Percentiles rank a stretch among this genome's conserved stretches.
These are phyloP conservation scores for Thripadectes ignobilis DNA, from an alignment of 2,797 vertebrate genomes.

Conservation along the genomic window DNA sequence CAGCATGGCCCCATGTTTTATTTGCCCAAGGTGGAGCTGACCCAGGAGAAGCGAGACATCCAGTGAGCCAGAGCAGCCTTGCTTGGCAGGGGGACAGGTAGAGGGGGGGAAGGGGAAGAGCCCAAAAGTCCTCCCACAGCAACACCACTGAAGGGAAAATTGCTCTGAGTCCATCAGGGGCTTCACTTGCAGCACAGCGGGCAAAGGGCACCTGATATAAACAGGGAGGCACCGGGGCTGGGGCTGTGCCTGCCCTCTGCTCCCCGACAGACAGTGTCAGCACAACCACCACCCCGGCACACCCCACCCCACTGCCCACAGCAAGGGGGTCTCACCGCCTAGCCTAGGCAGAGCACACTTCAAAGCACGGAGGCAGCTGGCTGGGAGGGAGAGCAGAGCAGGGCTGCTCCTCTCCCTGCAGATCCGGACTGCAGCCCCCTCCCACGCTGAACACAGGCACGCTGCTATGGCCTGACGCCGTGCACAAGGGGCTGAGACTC, in stretches of 20 bases:
- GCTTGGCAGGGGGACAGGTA: background rate
- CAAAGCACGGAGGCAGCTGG: rapidly evolving
- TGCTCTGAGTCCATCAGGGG: background rate
- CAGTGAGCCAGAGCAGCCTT: background rate
- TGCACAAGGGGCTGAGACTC: background rate
- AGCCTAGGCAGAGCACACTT: background rate
- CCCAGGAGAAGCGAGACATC: background rate
- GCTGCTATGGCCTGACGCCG: rapidly evolving
- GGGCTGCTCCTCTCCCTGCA: background rate
- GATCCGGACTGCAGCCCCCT: background rate
- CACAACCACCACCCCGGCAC: background rate
- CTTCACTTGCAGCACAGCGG: background rate
- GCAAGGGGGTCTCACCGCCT: background rate
- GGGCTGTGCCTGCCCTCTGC: background rate
- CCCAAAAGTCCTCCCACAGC: background rate
- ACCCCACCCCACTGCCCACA: background rate
- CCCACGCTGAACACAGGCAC: rapidly evolving
- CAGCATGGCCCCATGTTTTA: background rate
- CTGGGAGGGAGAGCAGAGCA: background rate
- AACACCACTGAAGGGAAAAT: background rate
- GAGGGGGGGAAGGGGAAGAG: background rate
- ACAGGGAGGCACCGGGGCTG: background rate
- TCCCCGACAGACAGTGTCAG: background rate
- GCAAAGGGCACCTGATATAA: background rate
- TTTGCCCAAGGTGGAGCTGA: background rate